Conservation (phyloP, 2,888 invertebrate species). For the Alsophila aescularia region DNA sequence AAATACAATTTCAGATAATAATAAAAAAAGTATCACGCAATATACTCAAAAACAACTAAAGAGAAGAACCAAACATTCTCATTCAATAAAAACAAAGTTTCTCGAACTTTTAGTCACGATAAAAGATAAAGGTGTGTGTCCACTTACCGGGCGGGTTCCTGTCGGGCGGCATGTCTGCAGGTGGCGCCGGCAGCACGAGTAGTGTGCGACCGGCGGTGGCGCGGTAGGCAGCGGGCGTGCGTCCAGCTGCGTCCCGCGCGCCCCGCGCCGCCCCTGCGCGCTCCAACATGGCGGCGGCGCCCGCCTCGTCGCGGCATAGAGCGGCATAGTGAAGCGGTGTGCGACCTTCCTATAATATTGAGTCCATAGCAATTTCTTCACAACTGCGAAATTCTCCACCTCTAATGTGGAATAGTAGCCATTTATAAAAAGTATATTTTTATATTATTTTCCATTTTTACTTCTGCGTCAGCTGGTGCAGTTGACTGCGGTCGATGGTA, state of each 20-base stretch:
- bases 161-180: slow-evolving; percentile 60
- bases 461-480: too few species aligned
- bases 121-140: background rate
- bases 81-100: too few species aligned
- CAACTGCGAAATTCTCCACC: too few species aligned
- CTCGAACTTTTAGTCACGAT: background rate
- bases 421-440: too few species aligned
- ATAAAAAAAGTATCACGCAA: too few species aligned
- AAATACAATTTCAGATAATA: too few species aligned
- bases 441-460: too few species aligned
- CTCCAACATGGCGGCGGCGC: slow-evolving; percentile 90
- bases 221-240: slow-evolving; percentile 74
- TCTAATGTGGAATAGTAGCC: too few species aligned
- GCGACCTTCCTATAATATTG: slow-evolving; percentile 65
- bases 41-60: too few species aligned
- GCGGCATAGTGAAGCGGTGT: slow-evolving; percentile 95
- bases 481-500: too few species aligned
- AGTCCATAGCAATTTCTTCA: too few species aligned
- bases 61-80: too few species aligned
- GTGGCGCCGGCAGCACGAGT: slow-evolving; percentile 63
- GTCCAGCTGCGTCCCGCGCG: slow-evolving; percentile 89
- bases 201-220: slow-evolving; percentile 60
- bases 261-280: slow-evolving; percentile 93
- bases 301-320: slow-evolving; percentile 88
- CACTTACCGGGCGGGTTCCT: slow-evolving; percentile 66